phyloP scores from a whole-genome alignment of 2,888 invertebrate species.

The Drosophila subsilvestris region DNA sequence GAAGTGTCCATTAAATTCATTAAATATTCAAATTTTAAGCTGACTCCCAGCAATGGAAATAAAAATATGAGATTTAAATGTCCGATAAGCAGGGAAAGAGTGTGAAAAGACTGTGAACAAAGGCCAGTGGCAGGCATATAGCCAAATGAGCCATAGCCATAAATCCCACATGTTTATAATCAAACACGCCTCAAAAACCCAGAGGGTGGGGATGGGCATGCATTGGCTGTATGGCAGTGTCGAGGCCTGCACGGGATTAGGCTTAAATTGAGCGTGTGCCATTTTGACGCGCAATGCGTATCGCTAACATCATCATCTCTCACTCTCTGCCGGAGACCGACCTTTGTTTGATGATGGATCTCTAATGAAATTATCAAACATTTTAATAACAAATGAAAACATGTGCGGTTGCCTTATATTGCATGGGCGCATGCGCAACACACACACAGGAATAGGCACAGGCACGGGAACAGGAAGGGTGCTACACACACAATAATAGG shows the following conservation, averaged over 20 bases:
- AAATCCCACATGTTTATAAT: conserved; percentile 81
- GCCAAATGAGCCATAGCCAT: conserved; percentile 64
- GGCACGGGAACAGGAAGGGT: conserved; percentile 12
- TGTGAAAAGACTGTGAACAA: conserved; percentile 38
- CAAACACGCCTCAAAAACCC: conserved; percentile 64
- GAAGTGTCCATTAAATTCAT: conserved; percentile 26
- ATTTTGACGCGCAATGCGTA: conserved; percentile 43
- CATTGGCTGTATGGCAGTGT: conserved; percentile 8
- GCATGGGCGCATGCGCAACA: conserved; percentile 59
- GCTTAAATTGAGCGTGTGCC: conserved; percentile 83
- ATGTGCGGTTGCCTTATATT: conserved; percentile 79
- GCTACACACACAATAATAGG: conserved; percentile 5
- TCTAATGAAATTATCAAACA: conserved; percentile 81
- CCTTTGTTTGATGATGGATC: conserved; percentile 62
- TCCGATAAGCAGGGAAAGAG: conserved; percentile 48
- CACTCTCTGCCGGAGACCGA: conserved; percentile 15
- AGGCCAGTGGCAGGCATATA: neutral
- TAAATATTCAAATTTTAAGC: conserved; percentile 70
- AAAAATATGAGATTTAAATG: conserved; percentile 52
- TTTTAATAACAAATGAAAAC: conserved; percentile 83
- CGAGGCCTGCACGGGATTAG: conserved; percentile 71
- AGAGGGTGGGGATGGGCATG: neutral
- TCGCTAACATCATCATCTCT: conserved; percentile 36
- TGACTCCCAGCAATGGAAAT: conserved; percentile 29
- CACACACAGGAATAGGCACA: conserved; percentile 16